phyloP scores from a whole-genome alignment of 2,888 invertebrate genomes.

The Platerodrilus igneus region DNA sequence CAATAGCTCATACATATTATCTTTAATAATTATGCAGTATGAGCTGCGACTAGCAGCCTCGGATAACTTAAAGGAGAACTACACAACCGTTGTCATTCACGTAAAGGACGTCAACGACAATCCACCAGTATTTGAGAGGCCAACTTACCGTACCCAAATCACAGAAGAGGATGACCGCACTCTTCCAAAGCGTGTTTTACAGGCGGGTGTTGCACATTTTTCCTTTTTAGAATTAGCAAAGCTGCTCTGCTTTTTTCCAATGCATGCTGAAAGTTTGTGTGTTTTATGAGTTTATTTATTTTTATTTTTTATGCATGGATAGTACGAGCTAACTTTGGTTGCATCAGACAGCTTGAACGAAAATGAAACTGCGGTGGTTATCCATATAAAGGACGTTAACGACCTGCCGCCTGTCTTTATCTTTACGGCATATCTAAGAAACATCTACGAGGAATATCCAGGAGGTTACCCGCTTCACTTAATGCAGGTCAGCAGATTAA shows the following conservation, averaged over 20 bases:
- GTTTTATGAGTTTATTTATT: constrained; percentile 16
- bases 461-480: constrained; percentile 66
- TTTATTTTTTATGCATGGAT: constrained; percentile 44
- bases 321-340: constrained; percentile 85
- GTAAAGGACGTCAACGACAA: constrained; percentile 98
- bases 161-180: constrained; percentile 94
- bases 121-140: constrained; percentile 92
- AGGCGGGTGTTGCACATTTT: constrained; percentile 55
- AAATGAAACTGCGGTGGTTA: constrained; percentile 76
- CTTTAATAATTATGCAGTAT: constrained; percentile 58
- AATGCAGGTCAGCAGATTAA: constrained; percentile 59
- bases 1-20: constrained; percentile 26
- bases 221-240: constrained; percentile 14
- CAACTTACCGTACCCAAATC: constrained; percentile 91
- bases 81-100: constrained; percentile 93
- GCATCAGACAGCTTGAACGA: constrained; percentile 88
- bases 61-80: constrained; percentile 95
- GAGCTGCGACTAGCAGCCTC: constrained; percentile 92
- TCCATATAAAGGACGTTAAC: constrained; percentile 81
- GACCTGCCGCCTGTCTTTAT: constrained; percentile 83
- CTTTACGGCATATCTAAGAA: constrained; percentile 64
- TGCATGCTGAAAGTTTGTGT: constrained; percentile 18
- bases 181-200: constrained; percentile 87
- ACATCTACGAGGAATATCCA: constrained; percentile 69
- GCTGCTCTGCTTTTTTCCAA: constrained; percentile 9